phyloP scores from a whole-genome alignment of 2,888 invertebrate species.

The Cinara cedri region DNA sequence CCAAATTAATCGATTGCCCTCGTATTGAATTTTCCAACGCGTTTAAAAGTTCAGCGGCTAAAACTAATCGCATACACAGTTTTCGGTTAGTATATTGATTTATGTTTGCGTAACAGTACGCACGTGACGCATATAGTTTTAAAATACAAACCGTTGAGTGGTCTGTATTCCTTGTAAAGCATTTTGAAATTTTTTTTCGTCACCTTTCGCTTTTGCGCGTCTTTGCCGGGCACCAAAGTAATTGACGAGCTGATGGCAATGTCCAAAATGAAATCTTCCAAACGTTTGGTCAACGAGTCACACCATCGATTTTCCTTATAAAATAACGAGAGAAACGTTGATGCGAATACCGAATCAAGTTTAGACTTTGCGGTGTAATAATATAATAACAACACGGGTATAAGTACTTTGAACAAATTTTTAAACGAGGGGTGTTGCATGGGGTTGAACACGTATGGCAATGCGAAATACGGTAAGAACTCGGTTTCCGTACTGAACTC shows the following conservation, averaged over 20 bases:
- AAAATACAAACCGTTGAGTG: constrained; percentile 30
- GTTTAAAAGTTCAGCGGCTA: constrained; percentile 69
- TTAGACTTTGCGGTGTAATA: neutral
- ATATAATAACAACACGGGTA: neutral
- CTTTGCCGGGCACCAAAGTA: constrained; percentile 29
- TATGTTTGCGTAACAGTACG: neutral
- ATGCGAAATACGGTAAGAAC: constrained; percentile 67
- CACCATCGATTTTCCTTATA: constrained; percentile 59
- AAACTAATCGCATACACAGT: constrained; percentile 62
- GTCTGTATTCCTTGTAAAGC: constrained; percentile 40
- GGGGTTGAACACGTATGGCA: constrained; percentile 68
- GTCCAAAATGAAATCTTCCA: constrained; percentile 59
- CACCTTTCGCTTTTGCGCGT: constrained; percentile 31
- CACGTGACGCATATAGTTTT: neutral
- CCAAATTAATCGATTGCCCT: constrained; percentile 66
- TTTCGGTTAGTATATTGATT: no score
- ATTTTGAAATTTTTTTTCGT: constrained; percentile 25
- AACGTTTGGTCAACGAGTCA: constrained; percentile 59
- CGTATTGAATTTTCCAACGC: constrained; percentile 68
- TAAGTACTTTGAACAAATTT: constrained; percentile 64
- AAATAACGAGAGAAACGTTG: neutral
- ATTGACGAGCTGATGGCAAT: constrained; percentile 58
- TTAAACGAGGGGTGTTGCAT: constrained; percentile 66
- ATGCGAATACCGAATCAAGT: neutral
- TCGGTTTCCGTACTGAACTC: constrained; percentile 66